Conservation (phyloP, 1,140 invertebrate genomes). For the Eumaeus atala region DNA sequence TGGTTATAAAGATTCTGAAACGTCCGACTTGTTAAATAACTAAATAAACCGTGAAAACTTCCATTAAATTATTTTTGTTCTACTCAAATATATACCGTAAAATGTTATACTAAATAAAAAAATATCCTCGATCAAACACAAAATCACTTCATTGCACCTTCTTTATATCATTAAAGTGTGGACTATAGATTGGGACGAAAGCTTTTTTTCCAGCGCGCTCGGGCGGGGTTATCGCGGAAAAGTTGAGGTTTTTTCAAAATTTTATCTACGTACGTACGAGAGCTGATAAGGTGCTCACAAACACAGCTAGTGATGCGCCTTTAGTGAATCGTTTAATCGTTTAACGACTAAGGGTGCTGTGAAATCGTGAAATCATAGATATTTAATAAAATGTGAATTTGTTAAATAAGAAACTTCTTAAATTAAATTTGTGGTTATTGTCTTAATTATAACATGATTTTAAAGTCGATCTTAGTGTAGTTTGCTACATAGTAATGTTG, state of each 20-base stretch:
- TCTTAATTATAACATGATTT: not conserved
- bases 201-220: slow-evolving; percentile 57
- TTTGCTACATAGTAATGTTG: too few relatives aligned
- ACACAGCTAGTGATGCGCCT: slow-evolving; percentile 44
- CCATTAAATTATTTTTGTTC: too few relatives aligned
- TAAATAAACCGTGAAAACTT: too few relatives aligned
- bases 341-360: slow-evolving; percentile 18
- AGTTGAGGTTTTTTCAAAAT: slow-evolving; percentile 72
- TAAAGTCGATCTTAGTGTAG: too few relatives aligned
- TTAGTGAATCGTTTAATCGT: slow-evolving; percentile 19
- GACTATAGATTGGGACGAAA: slow-evolving; percentile 45
- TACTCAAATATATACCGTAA: too few relatives aligned
- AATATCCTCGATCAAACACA: too few relatives aligned
- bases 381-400: too few relatives aligned
- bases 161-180: not conserved
- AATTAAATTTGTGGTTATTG: not conserved
- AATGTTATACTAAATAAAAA: too few relatives aligned
- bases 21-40: too few relatives aligned
- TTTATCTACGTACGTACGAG: slow-evolving; percentile 60
- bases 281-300: slow-evolving; percentile 50
- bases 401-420: not conserved
- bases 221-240: slow-evolving; percentile 67
- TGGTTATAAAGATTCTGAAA: too few relatives aligned
- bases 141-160: too few relatives aligned
- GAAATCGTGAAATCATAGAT: slow-evolving; percentile 18